Base-by-base conservation (phyloP, 2,113 vertebrate genomes). In the Numenius arquata region DNA sequence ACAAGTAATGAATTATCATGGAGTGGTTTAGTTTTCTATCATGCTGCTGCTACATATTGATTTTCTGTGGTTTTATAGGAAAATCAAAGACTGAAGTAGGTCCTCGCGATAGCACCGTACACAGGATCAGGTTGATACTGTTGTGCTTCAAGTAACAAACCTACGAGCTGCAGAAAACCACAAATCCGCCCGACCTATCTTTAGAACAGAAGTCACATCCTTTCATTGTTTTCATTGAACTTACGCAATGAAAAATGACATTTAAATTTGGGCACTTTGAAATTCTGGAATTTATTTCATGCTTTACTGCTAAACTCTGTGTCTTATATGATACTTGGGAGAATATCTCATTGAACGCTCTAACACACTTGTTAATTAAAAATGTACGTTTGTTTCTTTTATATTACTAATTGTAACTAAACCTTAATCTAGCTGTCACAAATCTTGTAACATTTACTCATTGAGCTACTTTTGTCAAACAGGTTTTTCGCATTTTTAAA, bases 121-220 rank as follows among this genome's bases (percentile, higher is more conserved):
- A 11, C 3, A 63, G 77, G 77, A 79, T 41, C 18, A 11, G 62
- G 70, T 50, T 67, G 86, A 16, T 43, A 41, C 75, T 67, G 38
- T 3, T 80, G 81, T 63, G 70, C 91, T 76, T n/a, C 58, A 30
- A 81, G 36, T 79, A 45, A 70, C 74, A 47, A 70, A 82, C 4
- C 38, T 5, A 41, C 61, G 66, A 56, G 89, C 86, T 89, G 92
- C 96, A 95, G 87, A 93, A 89, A 96, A 80, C 91, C 96, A 30
- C 96, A 91, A 21, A 67, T 91, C 90, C 4, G 55, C 95, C 89
- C 11, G 41, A n/a, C 86, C 93, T 94, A 94, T 95, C 90, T 96
- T 95, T 96, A 93, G 96, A 96, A 75, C 92, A 40, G 66, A 96
- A 95, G 95, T 97, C 96, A 96, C 94, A 96, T 96, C 96, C 95